Conservation (phyloP, 2,888 invertebrate genomes). For the Oligia fasciuncula region DNA sequence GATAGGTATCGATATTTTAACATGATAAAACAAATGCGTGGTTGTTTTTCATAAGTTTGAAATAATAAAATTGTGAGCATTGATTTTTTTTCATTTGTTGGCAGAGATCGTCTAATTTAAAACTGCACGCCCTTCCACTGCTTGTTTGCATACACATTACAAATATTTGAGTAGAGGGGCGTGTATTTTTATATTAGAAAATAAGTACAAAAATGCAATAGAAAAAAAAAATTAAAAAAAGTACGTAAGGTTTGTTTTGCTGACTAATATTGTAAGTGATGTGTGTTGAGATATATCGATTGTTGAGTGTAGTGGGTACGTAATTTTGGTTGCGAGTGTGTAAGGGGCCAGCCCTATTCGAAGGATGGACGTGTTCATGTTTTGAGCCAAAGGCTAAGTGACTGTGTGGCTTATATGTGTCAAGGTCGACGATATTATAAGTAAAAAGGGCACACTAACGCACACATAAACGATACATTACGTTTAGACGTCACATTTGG, state of each 20-base stretch:
- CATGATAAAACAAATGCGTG: no score
- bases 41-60: not conserved
- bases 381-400: conserved; percentile 19
- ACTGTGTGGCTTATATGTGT: conserved; percentile 1
- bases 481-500: no score
- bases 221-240: no score
- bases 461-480: no score
- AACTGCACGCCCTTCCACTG: not conserved
- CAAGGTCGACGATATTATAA: not conserved
- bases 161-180: not conserved
- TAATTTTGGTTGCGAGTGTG: conserved; percentile 60
- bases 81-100: no score
- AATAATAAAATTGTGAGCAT: not conserved
- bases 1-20: no score
- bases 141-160: not conserved
- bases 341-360: conserved; percentile 29
- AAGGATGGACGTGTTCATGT: conserved; percentile 10
- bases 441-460: no score
- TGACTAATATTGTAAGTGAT: conserved; percentile 50
- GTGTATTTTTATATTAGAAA: not conserved
- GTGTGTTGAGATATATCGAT: conserved; percentile 56
- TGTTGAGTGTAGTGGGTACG: conserved; percentile 68
- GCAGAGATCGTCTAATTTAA: not conserved
- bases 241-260: conserved; percentile 47
- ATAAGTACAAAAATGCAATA: not conserved